Percentiles rank a stretch among this genome's conserved stretches.
These are phyloP conservation scores for Osmerus eperlanus DNA, from an alignment of 2,113 vertebrate genomes.

Conservation along the genomic window DNA sequence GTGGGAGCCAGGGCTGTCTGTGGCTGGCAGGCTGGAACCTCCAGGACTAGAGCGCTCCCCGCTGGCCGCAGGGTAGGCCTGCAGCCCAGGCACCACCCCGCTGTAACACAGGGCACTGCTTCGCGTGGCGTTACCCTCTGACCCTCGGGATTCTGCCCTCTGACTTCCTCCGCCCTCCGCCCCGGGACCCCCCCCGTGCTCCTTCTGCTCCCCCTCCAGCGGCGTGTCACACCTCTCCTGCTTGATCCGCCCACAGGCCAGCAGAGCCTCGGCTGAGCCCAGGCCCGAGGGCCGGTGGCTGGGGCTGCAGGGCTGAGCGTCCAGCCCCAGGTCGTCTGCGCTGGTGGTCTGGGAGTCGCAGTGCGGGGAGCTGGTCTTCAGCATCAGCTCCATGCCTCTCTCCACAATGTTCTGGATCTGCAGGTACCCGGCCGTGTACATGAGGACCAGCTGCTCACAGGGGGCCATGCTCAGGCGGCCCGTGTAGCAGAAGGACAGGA, in stretches of 20 bases:
- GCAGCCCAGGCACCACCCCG: slow-evolving; percentile 82
- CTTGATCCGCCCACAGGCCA: slow-evolving; percentile 85
- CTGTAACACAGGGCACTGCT: slow-evolving; percentile 66
- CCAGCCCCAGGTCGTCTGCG: slow-evolving; percentile 82
- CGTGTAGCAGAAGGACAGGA: slow-evolving; percentile 96
- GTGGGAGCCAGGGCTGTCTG: slow-evolving; percentile 93
- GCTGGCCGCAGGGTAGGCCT: slow-evolving; percentile 72
- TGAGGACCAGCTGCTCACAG: slow-evolving; percentile 96
- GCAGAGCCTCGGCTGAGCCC: slow-evolving; percentile 72
- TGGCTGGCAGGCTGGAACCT: slow-evolving; percentile 88
- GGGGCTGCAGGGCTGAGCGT: slow-evolving; percentile 79
- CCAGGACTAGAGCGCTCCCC: slow-evolving; percentile 88
- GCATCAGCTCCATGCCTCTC: slow-evolving; percentile 93
- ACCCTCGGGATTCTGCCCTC: neutral
- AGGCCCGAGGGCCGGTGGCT: slow-evolving; percentile 61
- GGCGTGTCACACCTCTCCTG: slow-evolving; percentile 87
- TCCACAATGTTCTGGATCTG: slow-evolving; percentile 99
- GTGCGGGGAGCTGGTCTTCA: slow-evolving; percentile 89
- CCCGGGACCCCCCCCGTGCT: slow-evolving; percentile 44
- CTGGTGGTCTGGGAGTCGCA: slow-evolving; percentile 94
- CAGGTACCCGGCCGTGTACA: slow-evolving; percentile 98
- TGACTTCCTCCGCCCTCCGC: slow-evolving; percentile 29
- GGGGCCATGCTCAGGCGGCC: slow-evolving; percentile 93
- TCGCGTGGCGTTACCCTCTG: slow-evolving; percentile 48
- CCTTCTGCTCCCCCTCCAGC: slow-evolving; percentile 59